Conservation (phyloP, 2,888 invertebrate species). For the Pammene fasciana region DNA sequence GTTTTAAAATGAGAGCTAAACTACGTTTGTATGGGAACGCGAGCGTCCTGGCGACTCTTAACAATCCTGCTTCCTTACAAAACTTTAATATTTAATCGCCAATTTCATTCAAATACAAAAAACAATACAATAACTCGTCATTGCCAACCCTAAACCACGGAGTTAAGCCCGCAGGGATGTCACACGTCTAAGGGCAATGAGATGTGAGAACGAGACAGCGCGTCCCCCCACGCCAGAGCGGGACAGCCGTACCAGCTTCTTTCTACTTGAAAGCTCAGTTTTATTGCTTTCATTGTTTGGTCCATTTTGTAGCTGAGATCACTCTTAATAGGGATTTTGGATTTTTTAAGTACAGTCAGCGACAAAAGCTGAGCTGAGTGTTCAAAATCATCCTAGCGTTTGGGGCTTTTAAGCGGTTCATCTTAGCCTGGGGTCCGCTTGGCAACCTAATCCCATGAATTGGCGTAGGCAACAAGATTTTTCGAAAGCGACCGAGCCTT, state of each 20-base stretch:
- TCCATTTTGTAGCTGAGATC: constrained; percentile 44
- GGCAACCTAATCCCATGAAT: too few species aligned
- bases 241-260: constrained; percentile 50
- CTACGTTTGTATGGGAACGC: too few species aligned
- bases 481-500: too few species aligned
- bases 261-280: constrained; percentile 58
- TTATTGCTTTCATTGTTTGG: constrained; percentile 55
- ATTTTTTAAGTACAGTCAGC: constrained; percentile 7
- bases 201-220: constrained; percentile 69
- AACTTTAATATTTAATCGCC: background rate
- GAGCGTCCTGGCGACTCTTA: too few species aligned
- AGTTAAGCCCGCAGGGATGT: constrained; percentile 78
- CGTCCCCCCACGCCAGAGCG: constrained; percentile 52
- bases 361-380: too few species aligned
- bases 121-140: background rate
- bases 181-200: constrained; percentile 76
- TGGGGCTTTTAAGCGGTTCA: too few species aligned
- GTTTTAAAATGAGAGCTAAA: too few species aligned
- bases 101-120: background rate
- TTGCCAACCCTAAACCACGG: constrained; percentile 63
- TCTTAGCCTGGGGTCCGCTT: too few species aligned
- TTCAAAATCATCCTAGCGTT: background rate
- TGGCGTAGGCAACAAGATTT: too few species aligned
- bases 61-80: too few species aligned
- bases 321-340: constrained; percentile 25